These are phyloP conservation scores for Chaenodraco wilsoni DNA, from an alignment of 2,797 vertebrate species.

Conservation along the genomic window DNA sequence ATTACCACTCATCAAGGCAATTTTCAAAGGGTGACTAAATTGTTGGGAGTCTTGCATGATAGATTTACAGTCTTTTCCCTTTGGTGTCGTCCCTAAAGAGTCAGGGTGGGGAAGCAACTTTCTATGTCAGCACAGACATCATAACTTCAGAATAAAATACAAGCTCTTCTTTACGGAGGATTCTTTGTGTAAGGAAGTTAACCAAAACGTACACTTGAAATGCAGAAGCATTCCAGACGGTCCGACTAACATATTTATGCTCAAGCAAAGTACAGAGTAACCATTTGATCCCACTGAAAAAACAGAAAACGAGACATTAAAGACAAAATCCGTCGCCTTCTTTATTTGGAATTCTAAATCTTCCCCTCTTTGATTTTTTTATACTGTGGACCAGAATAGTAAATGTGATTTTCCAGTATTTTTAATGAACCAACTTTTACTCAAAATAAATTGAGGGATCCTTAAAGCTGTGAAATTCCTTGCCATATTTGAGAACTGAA, in stretches of 20 bases:
- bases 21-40: constrained; percentile 77
- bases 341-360: constrained; percentile 76
- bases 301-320: constrained; percentile 70
- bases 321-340: constrained; percentile 65
- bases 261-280: constrained; percentile 48
- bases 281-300: constrained; percentile 69
- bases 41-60: constrained; percentile 64
- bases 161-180: constrained; percentile 37
- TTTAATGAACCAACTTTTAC: constrained; percentile 74
- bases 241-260: constrained; percentile 76
- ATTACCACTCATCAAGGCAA: constrained; percentile 76
- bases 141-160: constrained; percentile 46
- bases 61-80: constrained; percentile 71
- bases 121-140: constrained; percentile 60
- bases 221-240: constrained; percentile 48
- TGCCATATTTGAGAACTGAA: constrained; percentile 54
- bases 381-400: constrained; percentile 56
- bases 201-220: constrained; percentile 64
- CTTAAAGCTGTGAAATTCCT: constrained; percentile 57
- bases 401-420: constrained; percentile 78
- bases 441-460: constrained; percentile 75
- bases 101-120: constrained; percentile 48
- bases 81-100: constrained; percentile 67
- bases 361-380: constrained; percentile 67
- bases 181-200: constrained; percentile 42